phyloP scores from a whole-genome alignment of 2,113 vertebrate genomes.

The Pituophis catenifer region DNA sequence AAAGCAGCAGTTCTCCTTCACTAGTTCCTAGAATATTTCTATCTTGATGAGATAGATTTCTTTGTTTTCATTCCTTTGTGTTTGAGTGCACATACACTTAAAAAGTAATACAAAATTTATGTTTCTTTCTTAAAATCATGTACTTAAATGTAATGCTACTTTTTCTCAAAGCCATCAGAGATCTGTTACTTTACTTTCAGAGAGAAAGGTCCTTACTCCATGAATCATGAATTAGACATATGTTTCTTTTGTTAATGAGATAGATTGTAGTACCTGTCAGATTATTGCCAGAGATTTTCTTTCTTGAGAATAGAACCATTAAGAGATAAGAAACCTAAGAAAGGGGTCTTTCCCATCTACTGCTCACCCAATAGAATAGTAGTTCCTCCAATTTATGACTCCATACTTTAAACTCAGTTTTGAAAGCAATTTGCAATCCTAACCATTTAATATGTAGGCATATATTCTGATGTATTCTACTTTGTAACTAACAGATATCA shows the following conservation, averaged over 20 bases:
- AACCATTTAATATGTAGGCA: not conserved
- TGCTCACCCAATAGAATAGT: not conserved
- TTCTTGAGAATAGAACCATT: not conserved
- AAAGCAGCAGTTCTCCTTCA: not conserved
- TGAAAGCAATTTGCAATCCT: not conserved
- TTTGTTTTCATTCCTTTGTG: not conserved
- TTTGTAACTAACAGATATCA: constrained; percentile 45
- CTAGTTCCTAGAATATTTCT: not conserved
- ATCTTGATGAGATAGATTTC: not conserved
- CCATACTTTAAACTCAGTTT: not conserved
- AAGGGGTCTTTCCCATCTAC: not conserved
- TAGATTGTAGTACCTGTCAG: not conserved
- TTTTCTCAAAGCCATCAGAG: not conserved
- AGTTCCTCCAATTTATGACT: not conserved
- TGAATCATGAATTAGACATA: not conserved
- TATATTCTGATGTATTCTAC: not conserved
- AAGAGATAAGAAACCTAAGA: not conserved
- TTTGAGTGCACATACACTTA: not conserved
- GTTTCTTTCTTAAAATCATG: not conserved
- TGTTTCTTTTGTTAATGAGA: not conserved
- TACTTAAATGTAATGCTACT: not conserved
- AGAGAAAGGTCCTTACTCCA: not conserved
- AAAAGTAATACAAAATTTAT: constrained; percentile 1
- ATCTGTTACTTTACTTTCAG: not conserved
- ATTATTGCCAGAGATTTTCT: no score